Evolutionary conservation across 2,113 vertebrate species (phyloP).

Genomic region (Cervus canadensis): DNA sequence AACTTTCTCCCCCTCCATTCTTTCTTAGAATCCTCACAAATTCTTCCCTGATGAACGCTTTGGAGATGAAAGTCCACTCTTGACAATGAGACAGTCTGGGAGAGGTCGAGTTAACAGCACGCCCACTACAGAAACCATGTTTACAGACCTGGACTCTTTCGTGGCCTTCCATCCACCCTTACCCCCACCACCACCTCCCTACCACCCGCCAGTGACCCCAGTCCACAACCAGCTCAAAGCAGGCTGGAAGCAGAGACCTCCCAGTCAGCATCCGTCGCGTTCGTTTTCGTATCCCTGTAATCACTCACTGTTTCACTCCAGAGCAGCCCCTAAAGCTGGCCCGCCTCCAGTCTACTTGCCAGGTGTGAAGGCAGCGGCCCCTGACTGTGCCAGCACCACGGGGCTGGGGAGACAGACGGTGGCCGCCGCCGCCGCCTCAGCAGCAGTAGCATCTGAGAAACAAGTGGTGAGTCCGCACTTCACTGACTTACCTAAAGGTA

Average conservation of each 20-base stretch:
- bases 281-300: conserved; percentile 98
- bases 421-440: conserved; percentile 42
- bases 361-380: conserved; percentile 86
- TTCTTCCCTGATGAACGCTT: conserved; percentile 98
- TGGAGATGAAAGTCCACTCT: conserved; percentile 96
- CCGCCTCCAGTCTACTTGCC: conserved; percentile 89
- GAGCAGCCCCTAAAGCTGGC: conserved; percentile 83
- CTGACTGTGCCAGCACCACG: conserved; percentile 91
- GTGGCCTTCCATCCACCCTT: conserved; percentile 94
- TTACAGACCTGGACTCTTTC: conserved; percentile 95
- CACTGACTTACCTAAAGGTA: not conserved
- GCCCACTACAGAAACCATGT: conserved; percentile 94
- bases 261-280: conserved; percentile 92
- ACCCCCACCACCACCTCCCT: conserved; percentile 95
- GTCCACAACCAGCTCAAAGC: conserved; percentile 92
- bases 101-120: conserved; percentile 95
- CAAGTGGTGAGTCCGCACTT: conserved; percentile 86
- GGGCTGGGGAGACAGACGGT: conserved; percentile 83
- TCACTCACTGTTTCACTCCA: conserved; percentile 90
- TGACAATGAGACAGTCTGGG: conserved; percentile 91
- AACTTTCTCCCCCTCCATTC: not conserved
- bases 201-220: conserved; percentile 92
- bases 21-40: conserved; percentile 94
- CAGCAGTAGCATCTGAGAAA: conserved; percentile 85
- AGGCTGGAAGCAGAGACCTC: conserved; percentile 92